Conservation (phyloP, 2,797 vertebrate genomes). For the Lacerta viridis region DNA sequence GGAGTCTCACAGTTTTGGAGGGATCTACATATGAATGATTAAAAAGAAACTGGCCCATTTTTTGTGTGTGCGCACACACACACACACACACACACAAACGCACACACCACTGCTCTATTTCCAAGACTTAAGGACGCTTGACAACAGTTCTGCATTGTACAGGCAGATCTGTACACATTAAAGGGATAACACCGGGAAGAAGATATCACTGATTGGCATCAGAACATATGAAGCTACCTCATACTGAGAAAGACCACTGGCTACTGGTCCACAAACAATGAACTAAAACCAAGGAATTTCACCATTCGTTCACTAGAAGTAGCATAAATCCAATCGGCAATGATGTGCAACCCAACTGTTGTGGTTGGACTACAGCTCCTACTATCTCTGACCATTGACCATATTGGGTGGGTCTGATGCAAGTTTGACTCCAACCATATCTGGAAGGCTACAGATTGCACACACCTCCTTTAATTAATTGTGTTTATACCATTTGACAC, state of each 20-base stretch:
- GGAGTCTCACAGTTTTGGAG: neutral
- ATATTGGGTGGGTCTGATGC: too few species aligned
- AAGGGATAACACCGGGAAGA: neutral
- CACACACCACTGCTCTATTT: neutral
- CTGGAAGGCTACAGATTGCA: too few species aligned
- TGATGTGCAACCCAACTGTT: too few species aligned
- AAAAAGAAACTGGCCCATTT: neutral
- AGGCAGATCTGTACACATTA: neutral
- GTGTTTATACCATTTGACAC: too few species aligned
- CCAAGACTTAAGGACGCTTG: neutral
- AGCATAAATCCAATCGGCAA: too few species aligned
- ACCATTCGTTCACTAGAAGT: too few species aligned
- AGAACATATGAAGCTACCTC: neutral
- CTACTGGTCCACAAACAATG: too few species aligned
- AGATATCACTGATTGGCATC: neutral
- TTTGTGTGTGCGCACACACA: neutral
- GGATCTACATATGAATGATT: neutral
- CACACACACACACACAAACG: neutral
- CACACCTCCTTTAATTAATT: too few species aligned
- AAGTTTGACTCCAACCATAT: too few species aligned
- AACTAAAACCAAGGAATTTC: too few species aligned
- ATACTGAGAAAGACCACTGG: neutral
- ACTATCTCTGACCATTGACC: too few species aligned
- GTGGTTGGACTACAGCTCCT: too few species aligned
- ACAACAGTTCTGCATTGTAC: neutral